Evolutionary conservation across 2,888 invertebrate genomes (phyloP).

Genomic region (Philaethria dido): DNA sequence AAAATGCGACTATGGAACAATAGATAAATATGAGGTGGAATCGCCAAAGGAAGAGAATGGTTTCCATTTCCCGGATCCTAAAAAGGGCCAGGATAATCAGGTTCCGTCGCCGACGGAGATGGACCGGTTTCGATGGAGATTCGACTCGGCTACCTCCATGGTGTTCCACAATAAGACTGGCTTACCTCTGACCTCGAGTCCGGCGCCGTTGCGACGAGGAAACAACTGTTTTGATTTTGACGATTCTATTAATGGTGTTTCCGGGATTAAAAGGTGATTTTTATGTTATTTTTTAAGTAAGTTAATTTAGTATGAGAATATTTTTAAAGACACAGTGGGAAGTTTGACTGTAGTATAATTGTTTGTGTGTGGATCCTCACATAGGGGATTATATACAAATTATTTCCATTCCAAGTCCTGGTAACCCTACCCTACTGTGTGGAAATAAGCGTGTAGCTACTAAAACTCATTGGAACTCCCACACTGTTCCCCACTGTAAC

Average conservation of each 20-base stretch:
- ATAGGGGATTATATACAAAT: no score
- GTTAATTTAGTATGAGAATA: neutral
- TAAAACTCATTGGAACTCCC: no score
- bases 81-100: slow-evolving; percentile 57
- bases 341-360: no score
- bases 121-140: slow-evolving; percentile 88
- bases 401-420: no score
- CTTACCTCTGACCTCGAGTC: slow-evolving; percentile 92
- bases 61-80: slow-evolving; percentile 60
- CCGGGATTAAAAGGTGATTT: slow-evolving; percentile 90
- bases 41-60: slow-evolving; percentile 61
- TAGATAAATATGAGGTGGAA: slow-evolving; percentile 61
- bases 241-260: slow-evolving; percentile 89
- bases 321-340: no score
- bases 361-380: no score
- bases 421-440: no score
- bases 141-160: slow-evolving; percentile 92
- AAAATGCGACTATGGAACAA: slow-evolving; percentile 75
- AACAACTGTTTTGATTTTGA: slow-evolving; percentile 93
- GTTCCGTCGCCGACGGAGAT: slow-evolving; percentile 89
- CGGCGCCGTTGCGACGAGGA: slow-evolving; percentile 91
- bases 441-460: no score
- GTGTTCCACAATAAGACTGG: slow-evolving; percentile 93
- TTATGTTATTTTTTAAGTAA: slow-evolving; percentile 14
- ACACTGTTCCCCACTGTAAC: no score